Base-by-base conservation (phyloP, 2,797 vertebrate genomes). In the Ispidina lecontei region DNA sequence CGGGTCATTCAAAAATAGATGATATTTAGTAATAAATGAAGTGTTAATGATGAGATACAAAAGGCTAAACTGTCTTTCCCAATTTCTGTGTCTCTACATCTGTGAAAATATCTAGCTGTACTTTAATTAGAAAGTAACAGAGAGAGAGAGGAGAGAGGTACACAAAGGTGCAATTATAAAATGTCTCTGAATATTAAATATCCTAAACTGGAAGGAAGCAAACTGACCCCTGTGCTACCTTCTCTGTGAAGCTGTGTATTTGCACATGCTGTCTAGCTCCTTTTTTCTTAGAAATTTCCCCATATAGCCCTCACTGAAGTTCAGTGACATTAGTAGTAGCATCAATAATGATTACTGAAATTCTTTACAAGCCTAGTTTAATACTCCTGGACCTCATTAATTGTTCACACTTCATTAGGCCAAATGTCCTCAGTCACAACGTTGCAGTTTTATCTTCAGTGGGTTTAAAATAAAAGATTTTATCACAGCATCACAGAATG, bases 21-120 rank as follows among this genome's bases (percentile, higher is more conserved):
- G 74, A 64, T 96, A 90, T 94, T 96, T 96, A 97, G 95, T 81
- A 94, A 86, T 94, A 95, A 97, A 89, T 84, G 89, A 96, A 95
- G 87, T 94, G 87, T 96, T 97, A 95, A 96, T 92, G 84, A 86
- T 82, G 92, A 86, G 91, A 65, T 90, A 56, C 9, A 17, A 87
- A 74, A 91, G 84, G 94, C 81, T 94, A 95, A 95, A 92, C 81
- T 89, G 75, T 70, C 63, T 71, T 91, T 85, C 28, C 28, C 51
- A 46, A 22, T 59, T 89, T 91, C 67, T 55, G 43, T 41, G 43
- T 87, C 54, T 43, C 55, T 73, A 23, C 0, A 0, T 75, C 52
- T 89, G 6, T 29, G 62, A 39, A 84, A 71, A n/a, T 18, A 31
- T 79, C 58, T 93, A 7, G 90, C 62, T 44, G 28, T 47, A 62